phyloP scores from a whole-genome alignment of 2,888 invertebrate genomes.

The Drosophila borealis region DNA sequence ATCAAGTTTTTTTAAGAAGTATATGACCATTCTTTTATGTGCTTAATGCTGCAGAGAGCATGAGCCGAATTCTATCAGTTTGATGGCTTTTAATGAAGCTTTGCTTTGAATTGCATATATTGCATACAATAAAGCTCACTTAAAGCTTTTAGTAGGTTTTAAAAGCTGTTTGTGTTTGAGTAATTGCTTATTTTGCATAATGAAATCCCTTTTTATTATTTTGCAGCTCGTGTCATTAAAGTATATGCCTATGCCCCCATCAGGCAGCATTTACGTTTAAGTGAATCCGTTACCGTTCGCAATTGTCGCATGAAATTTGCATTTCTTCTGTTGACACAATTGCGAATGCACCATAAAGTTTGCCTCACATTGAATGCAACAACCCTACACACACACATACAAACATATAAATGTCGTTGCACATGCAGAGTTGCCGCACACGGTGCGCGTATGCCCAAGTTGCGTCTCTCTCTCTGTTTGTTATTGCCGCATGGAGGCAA shows the following conservation, averaged over 20 bases:
- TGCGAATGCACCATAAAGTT: slow-evolving; percentile 45
- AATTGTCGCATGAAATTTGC: slow-evolving; percentile 43
- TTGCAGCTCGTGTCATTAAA: not conserved
- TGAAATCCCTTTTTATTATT: not conserved
- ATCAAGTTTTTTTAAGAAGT: no score
- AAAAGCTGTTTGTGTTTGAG: not conserved
- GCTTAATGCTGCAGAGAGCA: no score
- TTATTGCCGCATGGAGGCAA: slow-evolving; percentile 46
- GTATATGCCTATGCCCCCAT: not conserved
- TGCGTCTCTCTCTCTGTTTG: slow-evolving; percentile 34
- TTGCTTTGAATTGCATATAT: not conserved
- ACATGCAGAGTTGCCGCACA: slow-evolving; percentile 19
- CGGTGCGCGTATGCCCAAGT: slow-evolving; percentile 31
- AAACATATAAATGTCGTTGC: slow-evolving; percentile 12
- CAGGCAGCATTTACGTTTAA: slow-evolving; percentile 35
- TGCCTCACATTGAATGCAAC: slow-evolving; percentile 25
- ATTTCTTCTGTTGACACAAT: slow-evolving; percentile 54
- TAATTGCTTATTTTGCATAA: slow-evolving; percentile 23
- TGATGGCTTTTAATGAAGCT: not conserved
- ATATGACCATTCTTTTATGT: no score
- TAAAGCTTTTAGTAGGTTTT: not conserved
- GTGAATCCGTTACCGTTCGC: slow-evolving; percentile 39
- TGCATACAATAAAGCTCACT: not conserved
- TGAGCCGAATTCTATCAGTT: not conserved
- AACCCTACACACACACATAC: slow-evolving; percentile 1